A percentile compares a stretch with the other conserved stretches of the same genome.
phyloP scores from a whole-genome alignment of 1,140 invertebrate genomes.

The Leptoteleia sp. region DNA sequence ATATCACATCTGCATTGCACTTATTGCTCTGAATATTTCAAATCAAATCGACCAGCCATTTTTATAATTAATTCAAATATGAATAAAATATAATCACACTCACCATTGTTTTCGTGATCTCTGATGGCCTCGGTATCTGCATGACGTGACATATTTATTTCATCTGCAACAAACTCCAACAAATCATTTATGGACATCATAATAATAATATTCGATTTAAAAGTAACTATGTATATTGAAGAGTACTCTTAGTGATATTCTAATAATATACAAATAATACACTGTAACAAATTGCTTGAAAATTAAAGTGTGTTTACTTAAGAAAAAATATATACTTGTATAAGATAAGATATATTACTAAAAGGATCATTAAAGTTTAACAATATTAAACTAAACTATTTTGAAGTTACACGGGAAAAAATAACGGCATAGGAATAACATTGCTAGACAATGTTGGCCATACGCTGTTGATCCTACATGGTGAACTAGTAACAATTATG shows the following conservation, averaged over 20 bases:
- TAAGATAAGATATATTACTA: too few relatives aligned
- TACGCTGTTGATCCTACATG: too few relatives aligned
- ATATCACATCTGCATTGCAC: neutral
- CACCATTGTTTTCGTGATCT: conserved; percentile 46
- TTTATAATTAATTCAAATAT: conserved; percentile 32
- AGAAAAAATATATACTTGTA: too few relatives aligned
- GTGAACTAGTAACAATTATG: too few relatives aligned
- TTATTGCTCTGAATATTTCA: conserved; percentile 14
- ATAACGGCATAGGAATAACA: too few relatives aligned
- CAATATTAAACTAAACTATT: too few relatives aligned
- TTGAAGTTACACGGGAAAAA: too few relatives aligned
- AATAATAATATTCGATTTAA: conserved; percentile 39
- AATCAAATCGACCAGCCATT: conserved; percentile 34
- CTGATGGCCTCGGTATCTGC: conserved; percentile 48
- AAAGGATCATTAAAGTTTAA: too few relatives aligned
- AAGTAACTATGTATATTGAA: conserved; percentile 10
- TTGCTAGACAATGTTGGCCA: too few relatives aligned
- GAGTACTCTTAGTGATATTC: neutral
- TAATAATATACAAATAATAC: too few relatives aligned
- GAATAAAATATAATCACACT: conserved; percentile 45
- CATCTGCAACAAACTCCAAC: conserved; percentile 68
- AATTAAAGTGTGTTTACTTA: too few relatives aligned
- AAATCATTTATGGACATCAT: conserved; percentile 53
- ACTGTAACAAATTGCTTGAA: too few relatives aligned
- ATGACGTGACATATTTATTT: conserved; percentile 69